phyloP scores from a whole-genome alignment of 2,888 invertebrate species.

The Mythimna lalbum region DNA sequence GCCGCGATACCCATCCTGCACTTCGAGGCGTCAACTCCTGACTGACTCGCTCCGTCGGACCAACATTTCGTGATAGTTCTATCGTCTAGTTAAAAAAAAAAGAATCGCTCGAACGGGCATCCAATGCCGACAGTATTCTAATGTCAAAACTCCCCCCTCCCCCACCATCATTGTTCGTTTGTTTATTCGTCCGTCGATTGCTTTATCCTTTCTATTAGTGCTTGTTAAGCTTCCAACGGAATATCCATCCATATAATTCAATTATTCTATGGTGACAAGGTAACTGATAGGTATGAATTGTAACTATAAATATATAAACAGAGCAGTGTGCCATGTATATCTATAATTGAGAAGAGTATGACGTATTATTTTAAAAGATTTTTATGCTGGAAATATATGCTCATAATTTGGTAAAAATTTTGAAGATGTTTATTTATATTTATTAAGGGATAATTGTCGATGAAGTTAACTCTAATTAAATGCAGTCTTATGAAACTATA shows the following conservation, averaged over 20 bases:
- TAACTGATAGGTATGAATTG: conserved; percentile 84
- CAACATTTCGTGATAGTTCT: conserved; percentile 83
- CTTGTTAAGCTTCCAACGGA: conserved; percentile 88
- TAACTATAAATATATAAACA: conserved; percentile 83
- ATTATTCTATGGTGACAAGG: conserved; percentile 90
- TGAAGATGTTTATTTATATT: conserved; percentile 89
- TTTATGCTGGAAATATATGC: conserved; percentile 89
- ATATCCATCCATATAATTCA: conserved; percentile 90
- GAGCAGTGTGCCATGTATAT: conserved; percentile 90
- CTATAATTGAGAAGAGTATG: conserved; percentile 85
- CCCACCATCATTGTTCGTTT: conserved; percentile 42
- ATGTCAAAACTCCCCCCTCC: conserved; percentile 25
- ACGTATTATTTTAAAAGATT: conserved; percentile 86
- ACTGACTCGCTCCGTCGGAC: conserved; percentile 76
- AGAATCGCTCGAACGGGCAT: conserved; percentile 74
- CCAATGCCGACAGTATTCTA: conserved; percentile 79
- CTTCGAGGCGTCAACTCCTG: conserved; percentile 40
- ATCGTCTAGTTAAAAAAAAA: conserved; percentile 70
- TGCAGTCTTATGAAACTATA: conserved; percentile 81
- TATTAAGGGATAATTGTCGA: conserved; percentile 83
- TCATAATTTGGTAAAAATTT: conserved; percentile 89
- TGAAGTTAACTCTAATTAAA: conserved; percentile 76
- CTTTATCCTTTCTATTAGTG: conserved; percentile 78
- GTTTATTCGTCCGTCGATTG: conserved; percentile 58
- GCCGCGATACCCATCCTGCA: conserved; percentile 51